Base-by-base conservation (phyloP, 2,888 invertebrate genomes). In the Imbricaverruca yamaguchii region DNA sequence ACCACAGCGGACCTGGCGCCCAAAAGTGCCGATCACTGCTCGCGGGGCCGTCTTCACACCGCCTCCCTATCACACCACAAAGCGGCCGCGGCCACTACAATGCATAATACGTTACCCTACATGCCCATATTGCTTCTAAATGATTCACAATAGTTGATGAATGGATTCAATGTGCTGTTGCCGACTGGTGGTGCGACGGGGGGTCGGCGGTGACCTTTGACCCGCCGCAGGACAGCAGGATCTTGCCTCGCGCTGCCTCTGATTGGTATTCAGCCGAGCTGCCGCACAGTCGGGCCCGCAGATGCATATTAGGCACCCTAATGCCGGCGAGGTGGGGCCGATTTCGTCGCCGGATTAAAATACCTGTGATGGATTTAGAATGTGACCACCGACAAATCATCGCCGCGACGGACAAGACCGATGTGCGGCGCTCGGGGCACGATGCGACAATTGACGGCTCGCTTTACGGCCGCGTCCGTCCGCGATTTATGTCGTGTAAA, bases 141-240 rank as follows among this genome's bases (percentile, higher is more conserved):
- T 74, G 74, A 74, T 74, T 25, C 74, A 74, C 74, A 74, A 74
- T 74, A 74, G 74, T 74, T 74, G 74, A 74, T 74, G 74, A 74
- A 74, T 74, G 74, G 74, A 74, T 74, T 74, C 74, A 74, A 74
- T 74, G 23, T 18, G 39, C 74, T 53, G 74, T 74, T 74, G 74
- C 74, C 74, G 74, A 74, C 74, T 74, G 74, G 74, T 18, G 21
- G 39, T 18, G 39, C 74, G 39, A 53, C 74, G 74, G 74, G 74
- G 74, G 39, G 74, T 23, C 13, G 53, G 15, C 53, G 53, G 74
- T 18, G 74, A 53, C 53, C 74, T 39, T 8, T 53, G 74, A 39
- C 74, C 74, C 74, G 7, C 74, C 21, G 39, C 74, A 53, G 74
- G 53, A 39, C 74, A 74, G 74, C 74, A 74, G 74, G 74, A 74